Base-by-base conservation (phyloP, 2,888 invertebrate species). In the Rhorus exstirpatorius region DNA sequence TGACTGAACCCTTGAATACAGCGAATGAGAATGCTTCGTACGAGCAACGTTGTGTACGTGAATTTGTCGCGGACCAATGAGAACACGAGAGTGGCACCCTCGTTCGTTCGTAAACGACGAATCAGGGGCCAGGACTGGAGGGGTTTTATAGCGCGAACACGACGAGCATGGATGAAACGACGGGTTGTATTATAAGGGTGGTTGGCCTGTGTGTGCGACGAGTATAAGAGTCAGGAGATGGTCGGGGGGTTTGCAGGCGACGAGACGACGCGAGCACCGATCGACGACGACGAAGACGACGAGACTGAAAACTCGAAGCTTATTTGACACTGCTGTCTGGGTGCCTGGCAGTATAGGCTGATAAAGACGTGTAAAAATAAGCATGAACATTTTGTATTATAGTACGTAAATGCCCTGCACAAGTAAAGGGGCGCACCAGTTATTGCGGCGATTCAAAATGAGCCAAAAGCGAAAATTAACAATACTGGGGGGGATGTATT, bases 21-120 rank as follows among this genome's bases (percentile, higher is more conserved):
- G 87, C 88, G 87, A 90, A 90, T 88, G 86, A 87, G 87, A 58
- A 84, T 60, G 79, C 87, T 83, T 82, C 88, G 88, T 88, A 87
- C 87, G 89, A 89, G 85, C 88, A 87, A 86, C 87, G 88, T 88
- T 88, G 68, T 68, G 76, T 68, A 19, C 87, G 90, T 89, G 90
- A 90, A 89, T 89, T 87, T 87, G 83, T 72, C 49, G 68, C 17
- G 83, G 84, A 80, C 91, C 91, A 91, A 91, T 91, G 81, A 87
- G 85, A 82, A 67, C 49, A 71, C 86, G 51, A 61, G 80, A 81
- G 81, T 76, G 83, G 79, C 87, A 85, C 87, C 88, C 90, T 87
- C 85, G 87, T 86, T 87, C 78, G 72, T 63, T 41, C 70, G 24
- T 44, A 19, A 71, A 26, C 53, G 83, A 72, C 83, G 71, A 83